Evolutionary conservation across 2,113 vertebrate genomes (phyloP).

Genomic region (Oxyruncus cristatus): DNA sequence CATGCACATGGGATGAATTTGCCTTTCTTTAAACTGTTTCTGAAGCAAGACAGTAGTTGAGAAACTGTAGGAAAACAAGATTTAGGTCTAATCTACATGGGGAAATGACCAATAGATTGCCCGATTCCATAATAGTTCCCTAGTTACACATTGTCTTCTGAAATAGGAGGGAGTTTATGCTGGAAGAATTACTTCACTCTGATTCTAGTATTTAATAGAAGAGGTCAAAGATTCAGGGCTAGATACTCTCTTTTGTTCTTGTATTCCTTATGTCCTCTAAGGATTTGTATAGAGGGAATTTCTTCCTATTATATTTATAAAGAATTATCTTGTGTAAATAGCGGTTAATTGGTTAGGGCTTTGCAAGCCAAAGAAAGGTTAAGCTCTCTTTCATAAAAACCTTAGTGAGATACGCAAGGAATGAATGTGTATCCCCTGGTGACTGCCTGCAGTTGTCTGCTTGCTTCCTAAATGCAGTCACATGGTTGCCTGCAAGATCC

Average conservation of each 20-base stretch:
- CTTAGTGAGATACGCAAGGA: neutral
- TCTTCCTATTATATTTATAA: neutral
- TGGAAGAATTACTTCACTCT: neutral
- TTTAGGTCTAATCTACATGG: neutral
- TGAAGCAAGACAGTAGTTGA: neutral
- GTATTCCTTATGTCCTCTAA: neutral
- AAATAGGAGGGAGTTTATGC: slow-evolving; percentile 13
- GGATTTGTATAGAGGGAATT: neutral
- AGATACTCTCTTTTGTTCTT: neutral
- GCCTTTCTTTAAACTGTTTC: neutral
- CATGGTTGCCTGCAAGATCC: neutral
- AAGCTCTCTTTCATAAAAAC: neutral
- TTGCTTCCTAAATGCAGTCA: neutral
- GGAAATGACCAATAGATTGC: neutral
- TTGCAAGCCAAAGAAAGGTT: slow-evolving; percentile 11
- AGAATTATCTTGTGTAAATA: slow-evolving; percentile 21
- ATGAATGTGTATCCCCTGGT: neutral
- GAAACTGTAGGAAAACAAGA: neutral
- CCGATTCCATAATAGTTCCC: neutral
- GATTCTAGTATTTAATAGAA: neutral
- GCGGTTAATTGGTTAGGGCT: neutral
- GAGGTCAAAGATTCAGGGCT: neutral
- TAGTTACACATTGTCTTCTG: neutral
- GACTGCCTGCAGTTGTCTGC: neutral
- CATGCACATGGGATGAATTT: neutral